Percentiles rank a stretch among this genome's conserved stretches.
phyloP scores from a whole-genome alignment of 2,797 vertebrate species.

The Channa striata region DNA sequence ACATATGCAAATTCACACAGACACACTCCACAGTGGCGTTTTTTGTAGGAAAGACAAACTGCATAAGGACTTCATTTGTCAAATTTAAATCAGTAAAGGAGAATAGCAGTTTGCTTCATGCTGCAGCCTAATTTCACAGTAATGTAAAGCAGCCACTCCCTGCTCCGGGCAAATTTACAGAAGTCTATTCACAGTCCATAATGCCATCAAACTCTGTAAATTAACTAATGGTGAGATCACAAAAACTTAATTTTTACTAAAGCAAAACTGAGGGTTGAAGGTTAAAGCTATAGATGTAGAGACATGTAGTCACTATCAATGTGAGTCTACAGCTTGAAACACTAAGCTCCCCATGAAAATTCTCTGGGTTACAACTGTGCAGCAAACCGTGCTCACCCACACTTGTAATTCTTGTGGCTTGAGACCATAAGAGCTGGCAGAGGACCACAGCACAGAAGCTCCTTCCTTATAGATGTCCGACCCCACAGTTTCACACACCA shows the following conservation, averaged over 20 bases:
- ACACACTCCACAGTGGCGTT: not conserved
- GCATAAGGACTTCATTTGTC: not conserved
- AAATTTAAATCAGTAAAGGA: conserved; percentile 3
- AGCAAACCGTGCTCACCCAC: conserved; percentile 16
- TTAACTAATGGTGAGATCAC: not conserved
- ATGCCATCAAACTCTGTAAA: not conserved
- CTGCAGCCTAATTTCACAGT: too few relatives aligned
- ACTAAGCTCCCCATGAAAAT: conserved; percentile 5
- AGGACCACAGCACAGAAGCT: conserved; percentile 69
- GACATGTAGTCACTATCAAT: not conserved
- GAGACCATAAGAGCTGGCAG: conserved; percentile 46
- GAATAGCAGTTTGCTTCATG: too few relatives aligned
- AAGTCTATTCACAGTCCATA: not conserved
- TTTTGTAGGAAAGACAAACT: not conserved
- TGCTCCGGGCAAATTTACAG: not conserved
- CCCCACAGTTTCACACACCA: conserved; percentile 68
- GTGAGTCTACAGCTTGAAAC: not conserved
- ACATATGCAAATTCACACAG: not conserved
- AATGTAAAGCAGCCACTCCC: too few relatives aligned
- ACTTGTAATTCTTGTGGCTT: conserved; percentile 43
- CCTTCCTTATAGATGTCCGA: conserved; percentile 55
- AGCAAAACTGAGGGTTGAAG: not conserved
- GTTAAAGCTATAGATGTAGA: not conserved
- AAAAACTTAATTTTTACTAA: not conserved
- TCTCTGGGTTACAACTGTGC: conserved; percentile 13